A percentile compares a stretch with the other conserved stretches of the same genome.
These are phyloP conservation scores for Sturnira hondurensis DNA, from an alignment of 2,113 vertebrate genomes.

Conservation along the genomic window DNA sequence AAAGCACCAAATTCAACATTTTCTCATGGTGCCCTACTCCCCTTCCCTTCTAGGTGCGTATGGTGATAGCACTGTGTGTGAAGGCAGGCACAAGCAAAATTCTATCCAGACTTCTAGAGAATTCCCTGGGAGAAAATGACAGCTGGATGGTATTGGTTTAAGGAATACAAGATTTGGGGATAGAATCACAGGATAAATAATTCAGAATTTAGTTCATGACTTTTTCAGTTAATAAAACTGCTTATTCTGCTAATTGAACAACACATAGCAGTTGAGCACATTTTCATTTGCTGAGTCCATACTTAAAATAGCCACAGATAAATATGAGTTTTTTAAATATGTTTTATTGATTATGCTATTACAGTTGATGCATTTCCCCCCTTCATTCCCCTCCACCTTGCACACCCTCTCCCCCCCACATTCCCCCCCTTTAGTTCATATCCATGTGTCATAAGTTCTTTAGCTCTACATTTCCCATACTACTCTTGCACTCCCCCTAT, in stretches of 20 bases:
- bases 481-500: too few relatives aligned
- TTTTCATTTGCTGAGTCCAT: neutral
- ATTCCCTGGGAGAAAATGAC: neutral
- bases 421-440: too few relatives aligned
- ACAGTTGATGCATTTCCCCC: too few relatives aligned
- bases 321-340: neutral
- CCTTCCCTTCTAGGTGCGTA: neutral
- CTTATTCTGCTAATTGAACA: neutral
- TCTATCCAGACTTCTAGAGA: neutral
- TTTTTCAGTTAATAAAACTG: neutral
- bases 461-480: too few relatives aligned
- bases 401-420: too few relatives aligned
- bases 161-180: neutral
- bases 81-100: neutral
- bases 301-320: neutral
- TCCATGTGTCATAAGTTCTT: too few relatives aligned
- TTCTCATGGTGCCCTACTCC: neutral
- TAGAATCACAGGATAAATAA: neutral
- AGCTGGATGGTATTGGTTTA: neutral
- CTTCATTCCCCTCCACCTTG: too few relatives aligned
- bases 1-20: neutral
- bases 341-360: too few relatives aligned
- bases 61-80: neutral
- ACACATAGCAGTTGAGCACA: neutral
- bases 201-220: neutral